A percentile compares a stretch with the other conserved stretches of the same genome.
Evolutionary conservation across 2,113 vertebrate genomes (phyloP).

Genomic region (Gulo gulo): DNA sequence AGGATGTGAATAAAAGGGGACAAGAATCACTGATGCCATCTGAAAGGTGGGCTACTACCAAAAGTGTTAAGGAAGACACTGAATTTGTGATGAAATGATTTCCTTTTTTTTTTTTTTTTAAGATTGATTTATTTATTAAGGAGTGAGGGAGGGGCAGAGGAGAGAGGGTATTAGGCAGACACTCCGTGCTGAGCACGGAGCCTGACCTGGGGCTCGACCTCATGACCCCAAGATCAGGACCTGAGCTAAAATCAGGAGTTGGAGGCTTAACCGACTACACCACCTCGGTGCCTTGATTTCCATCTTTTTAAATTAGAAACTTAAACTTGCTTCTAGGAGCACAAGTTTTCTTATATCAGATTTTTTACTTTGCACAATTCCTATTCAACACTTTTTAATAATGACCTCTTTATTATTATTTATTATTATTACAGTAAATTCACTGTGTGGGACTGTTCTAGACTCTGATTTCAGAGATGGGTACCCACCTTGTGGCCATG

Average conservation of each 20-base stretch:
- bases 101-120: not conserved
- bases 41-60: not conserved
- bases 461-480: not conserved
- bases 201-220: not conserved
- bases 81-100: slow-evolving; percentile 15
- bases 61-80: not conserved
- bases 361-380: not conserved
- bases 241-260: not conserved
- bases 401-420: not conserved
- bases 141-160: not conserved
- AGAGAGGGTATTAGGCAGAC: not conserved
- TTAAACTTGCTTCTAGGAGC: not conserved
- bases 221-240: not conserved
- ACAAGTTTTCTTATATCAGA: not conserved
- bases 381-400: not conserved
- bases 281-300: not conserved
- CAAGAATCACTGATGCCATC: not conserved
- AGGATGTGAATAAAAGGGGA: not conserved
- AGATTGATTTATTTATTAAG: not conserved
- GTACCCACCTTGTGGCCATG: not conserved
- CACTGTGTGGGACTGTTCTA: not conserved
- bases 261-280: not conserved
- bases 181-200: not conserved
- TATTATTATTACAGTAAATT: not conserved
- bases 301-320: not conserved